Evolutionary conservation across 2,113 vertebrate genomes (phyloP).

Genomic region (Alethe diademata): DNA sequence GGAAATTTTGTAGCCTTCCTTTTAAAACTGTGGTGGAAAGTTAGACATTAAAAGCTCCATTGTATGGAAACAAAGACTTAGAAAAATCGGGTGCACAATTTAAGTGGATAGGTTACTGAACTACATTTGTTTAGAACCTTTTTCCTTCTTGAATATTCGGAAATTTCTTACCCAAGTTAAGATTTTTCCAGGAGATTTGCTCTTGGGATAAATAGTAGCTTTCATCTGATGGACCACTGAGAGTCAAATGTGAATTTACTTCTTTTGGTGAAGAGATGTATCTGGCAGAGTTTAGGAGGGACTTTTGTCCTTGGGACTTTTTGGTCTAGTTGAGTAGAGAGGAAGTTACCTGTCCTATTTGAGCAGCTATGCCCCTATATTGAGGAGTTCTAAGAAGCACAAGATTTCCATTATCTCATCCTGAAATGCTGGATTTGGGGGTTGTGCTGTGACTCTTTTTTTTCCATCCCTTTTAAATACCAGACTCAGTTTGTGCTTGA

Average conservation of each 20-base stretch:
- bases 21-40: not conserved
- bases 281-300: not conserved
- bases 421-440: not conserved
- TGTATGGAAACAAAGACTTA: not conserved
- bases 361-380: not conserved
- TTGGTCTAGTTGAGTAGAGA: not conserved
- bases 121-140: not conserved
- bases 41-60: not conserved
- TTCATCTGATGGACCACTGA: not conserved
- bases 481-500: not conserved
- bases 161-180: not conserved
- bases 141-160: not conserved
- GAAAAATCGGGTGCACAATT: not conserved
- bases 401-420: not conserved
- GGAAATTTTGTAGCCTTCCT: not conserved
- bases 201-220: not conserved
- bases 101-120: not conserved
- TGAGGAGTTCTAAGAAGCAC: not conserved
- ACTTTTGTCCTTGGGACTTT: not conserved
- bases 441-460: not conserved
- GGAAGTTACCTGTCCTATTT: not conserved
- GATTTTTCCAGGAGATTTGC: not conserved
- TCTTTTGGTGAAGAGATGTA: not conserved
- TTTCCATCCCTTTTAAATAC: not conserved
- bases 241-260: not conserved